phyloP scores from a whole-genome alignment of 2,797 vertebrate species.

The Protonibea diacanthus region DNA sequence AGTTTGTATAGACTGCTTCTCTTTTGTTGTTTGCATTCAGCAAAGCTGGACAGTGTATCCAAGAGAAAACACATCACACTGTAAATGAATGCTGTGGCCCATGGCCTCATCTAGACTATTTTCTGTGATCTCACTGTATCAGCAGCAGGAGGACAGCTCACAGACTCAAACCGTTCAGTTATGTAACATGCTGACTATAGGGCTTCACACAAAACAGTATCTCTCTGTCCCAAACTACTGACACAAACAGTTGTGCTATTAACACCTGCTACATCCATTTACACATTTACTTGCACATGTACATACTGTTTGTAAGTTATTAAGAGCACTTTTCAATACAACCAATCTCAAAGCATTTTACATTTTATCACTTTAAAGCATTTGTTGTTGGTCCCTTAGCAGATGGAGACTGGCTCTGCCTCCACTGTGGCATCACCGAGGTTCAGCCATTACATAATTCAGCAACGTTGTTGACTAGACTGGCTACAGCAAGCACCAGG shows the following conservation, averaged over 20 bases:
- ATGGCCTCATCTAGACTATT: constrained; percentile 54
- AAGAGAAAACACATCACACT: constrained; percentile 42
- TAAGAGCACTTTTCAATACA: neutral
- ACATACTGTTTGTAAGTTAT: neutral
- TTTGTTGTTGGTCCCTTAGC: constrained; percentile 35
- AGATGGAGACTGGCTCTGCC: constrained; percentile 41
- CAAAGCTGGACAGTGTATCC: constrained; percentile 7
- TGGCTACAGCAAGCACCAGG: constrained; percentile 11
- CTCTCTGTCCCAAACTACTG: constrained; percentile 18
- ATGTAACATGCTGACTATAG: constrained; percentile 67
- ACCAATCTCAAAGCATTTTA: neutral
- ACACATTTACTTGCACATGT: too few species aligned
- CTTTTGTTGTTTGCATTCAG: constrained; percentile 29
- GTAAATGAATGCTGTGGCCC: constrained; percentile 34
- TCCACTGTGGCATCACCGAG: constrained; percentile 41
- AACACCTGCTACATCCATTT: constrained; percentile 3
- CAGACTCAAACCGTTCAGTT: constrained; percentile 57
- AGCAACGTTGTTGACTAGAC: constrained; percentile 11
- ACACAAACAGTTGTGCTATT: constrained; percentile 5
- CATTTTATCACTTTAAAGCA: constrained; percentile 7
- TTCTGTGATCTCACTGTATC: constrained; percentile 58
- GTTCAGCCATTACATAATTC: constrained; percentile 64
- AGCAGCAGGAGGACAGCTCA: constrained; percentile 55
- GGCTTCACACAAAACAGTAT: constrained; percentile 55
- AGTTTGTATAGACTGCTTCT: constrained; percentile 26